Evolutionary conservation across 2,113 vertebrate species (phyloP), one percentile per base, ranked within the genome.

Genomic region (Ivindomyrus marchei): DNA sequence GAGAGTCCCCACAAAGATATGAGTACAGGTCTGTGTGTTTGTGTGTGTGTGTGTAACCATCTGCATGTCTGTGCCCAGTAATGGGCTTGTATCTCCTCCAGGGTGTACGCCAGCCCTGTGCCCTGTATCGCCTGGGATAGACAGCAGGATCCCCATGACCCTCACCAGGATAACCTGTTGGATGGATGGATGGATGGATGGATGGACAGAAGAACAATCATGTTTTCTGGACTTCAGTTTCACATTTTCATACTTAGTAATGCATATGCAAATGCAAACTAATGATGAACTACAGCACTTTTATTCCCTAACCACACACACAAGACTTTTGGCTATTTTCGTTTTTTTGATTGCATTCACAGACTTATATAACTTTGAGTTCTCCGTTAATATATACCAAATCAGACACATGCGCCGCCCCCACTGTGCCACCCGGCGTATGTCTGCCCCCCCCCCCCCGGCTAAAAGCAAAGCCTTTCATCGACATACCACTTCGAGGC

Each of bases 381-480:
- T 66, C 62, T 66, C 62, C 24, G 2, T 62, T 66, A 66, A 27
- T 10, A 66, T 66, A 66, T 66, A 66, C 70, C 13, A 31, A 5
- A 77, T 7, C 70, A 77, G 27, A 74, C 27, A 36, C 70, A 15
- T 2, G 5, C 1, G 39, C 80, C 3, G 15, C 42, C 36, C 80
- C 11, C 80, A 42, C 42, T 88, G 56, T 58, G 46, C 88, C 31
- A 77, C 84, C 83, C 27, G 4, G 27, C 47, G 91, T 91, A 92
- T 89, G 92, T 86, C 88, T 88, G 47, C n/a, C 91, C 93, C 90
- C 91, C 93, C 90, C 39, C 89, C 91, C 27, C 27, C 27, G 27
- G 85, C 88, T 58, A 77, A 91, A 92, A 90, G 91, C 92, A 93
- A 95, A 90, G 92, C 89, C 88, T 91, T 90, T 91, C 92, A 91